Percentiles rank a stretch among this genome's conserved stretches.
Evolutionary conservation across 1,140 invertebrate genomes (phyloP).

Genomic region (Drepana arcuata): DNA sequence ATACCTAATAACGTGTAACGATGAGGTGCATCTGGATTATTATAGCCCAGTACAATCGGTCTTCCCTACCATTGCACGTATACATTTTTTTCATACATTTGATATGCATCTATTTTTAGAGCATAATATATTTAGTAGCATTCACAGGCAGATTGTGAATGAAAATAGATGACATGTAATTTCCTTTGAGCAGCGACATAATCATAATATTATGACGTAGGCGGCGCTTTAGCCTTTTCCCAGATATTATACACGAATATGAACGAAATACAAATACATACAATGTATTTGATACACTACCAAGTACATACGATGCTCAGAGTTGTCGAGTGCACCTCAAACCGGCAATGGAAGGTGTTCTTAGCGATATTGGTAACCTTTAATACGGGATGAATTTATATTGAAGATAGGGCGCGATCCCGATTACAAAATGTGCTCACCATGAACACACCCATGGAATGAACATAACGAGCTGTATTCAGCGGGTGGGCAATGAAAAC

Average conservation of each 20-base stretch:
- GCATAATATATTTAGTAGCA: too few species aligned
- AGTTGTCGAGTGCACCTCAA: too few species aligned
- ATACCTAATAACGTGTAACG: too few species aligned
- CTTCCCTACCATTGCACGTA: too few species aligned
- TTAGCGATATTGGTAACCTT: too few species aligned
- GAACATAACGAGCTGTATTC: slow-evolving; percentile 53
- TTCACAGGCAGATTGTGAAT: slow-evolving; percentile 23
- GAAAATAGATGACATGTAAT: slow-evolving; percentile 16
- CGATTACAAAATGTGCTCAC: slow-evolving; percentile 53
- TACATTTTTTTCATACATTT: too few species aligned
- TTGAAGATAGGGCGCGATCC: slow-evolving; percentile 41
- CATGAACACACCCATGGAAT: slow-evolving; percentile 50
- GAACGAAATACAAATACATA: slow-evolving; percentile 1
- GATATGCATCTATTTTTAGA: too few species aligned
- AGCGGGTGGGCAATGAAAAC: slow-evolving; percentile 50
- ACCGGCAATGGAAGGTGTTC: slow-evolving; percentile 7
- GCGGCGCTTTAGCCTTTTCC: slow-evolving; percentile 7
- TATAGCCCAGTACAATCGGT: too few species aligned
- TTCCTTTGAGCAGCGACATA: slow-evolving; percentile 10
- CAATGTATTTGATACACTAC: too few species aligned
- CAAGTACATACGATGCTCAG: too few species aligned
- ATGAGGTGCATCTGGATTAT: too few species aligned
- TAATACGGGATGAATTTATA: slow-evolving; percentile 19
- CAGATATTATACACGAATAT: too few species aligned
- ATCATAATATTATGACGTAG: slow-evolving; percentile 22